Evolutionary conservation across 1,140 invertebrate species (phyloP).

Genomic region (Galleria mellonella): DNA sequence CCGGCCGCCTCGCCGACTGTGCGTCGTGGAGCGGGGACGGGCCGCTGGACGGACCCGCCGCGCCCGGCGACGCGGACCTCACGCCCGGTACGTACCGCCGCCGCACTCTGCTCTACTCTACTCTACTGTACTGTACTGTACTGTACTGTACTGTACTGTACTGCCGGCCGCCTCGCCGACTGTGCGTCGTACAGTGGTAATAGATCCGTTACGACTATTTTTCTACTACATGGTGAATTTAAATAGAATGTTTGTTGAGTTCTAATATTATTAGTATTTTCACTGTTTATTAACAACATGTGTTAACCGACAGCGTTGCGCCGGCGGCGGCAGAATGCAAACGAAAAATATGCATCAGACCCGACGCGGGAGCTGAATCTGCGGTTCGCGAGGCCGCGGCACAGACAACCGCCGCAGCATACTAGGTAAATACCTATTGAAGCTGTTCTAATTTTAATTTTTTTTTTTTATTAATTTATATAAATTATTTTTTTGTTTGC

Average conservation of each 20-base stretch:
- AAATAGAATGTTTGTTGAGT: too few relatives aligned
- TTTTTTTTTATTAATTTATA: too few relatives aligned
- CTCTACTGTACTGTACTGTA: too few relatives aligned
- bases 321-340: conserved; percentile 77
- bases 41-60: conserved; percentile 14
- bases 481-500: too few relatives aligned
- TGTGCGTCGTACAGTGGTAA: conserved; percentile 76
- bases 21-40: conserved; percentile 65
- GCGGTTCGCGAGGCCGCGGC: conserved; percentile 79
- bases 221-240: too few relatives aligned
- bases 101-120: too few relatives aligned
- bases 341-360: conserved; percentile 85
- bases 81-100: conserved; percentile 42
- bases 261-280: too few relatives aligned
- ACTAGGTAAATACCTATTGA: conserved; percentile 19
- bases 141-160: too few relatives aligned
- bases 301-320: conserved; percentile 48
- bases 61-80: conserved; percentile 6
- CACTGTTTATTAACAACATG: too few relatives aligned
- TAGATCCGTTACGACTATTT: too few relatives aligned
- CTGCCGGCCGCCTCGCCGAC: conserved; percentile 63
- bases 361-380: conserved; percentile 81
- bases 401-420: conserved; percentile 36
- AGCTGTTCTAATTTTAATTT: too few relatives aligned
- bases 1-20: conserved; percentile 70